Conservation (phyloP, 2,113 vertebrate species). For the Melanerpes aurifrons region DNA sequence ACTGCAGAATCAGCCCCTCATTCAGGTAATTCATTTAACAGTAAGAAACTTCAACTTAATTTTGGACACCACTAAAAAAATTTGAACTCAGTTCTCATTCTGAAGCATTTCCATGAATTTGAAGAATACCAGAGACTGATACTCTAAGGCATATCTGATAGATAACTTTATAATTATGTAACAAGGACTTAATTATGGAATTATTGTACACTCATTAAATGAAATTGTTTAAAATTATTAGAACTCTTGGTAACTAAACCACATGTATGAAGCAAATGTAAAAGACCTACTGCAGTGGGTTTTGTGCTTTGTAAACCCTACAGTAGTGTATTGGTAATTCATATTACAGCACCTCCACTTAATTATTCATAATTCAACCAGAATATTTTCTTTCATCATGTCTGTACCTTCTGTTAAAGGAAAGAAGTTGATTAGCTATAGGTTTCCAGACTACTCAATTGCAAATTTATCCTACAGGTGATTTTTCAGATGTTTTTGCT, state of each 20-base stretch:
- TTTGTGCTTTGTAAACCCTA: background rate
- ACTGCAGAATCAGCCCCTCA: background rate
- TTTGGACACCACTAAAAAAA: background rate
- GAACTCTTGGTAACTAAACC: background rate
- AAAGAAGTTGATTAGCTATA: background rate
- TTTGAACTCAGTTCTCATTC: background rate
- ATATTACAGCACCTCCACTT: background rate
- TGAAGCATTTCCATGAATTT: background rate
- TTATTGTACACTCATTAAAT: background rate
- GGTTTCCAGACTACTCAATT: background rate
- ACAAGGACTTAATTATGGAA: background rate
- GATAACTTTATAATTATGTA: background rate
- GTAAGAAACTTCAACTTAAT: background rate
- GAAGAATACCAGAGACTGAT: background rate
- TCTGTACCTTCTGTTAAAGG: background rate
- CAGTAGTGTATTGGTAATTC: background rate
- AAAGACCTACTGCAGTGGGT: background rate
- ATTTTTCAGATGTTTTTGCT: background rate
- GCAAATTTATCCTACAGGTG: background rate
- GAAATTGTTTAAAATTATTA: background rate
- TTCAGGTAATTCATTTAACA: background rate
- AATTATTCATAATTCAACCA: background rate
- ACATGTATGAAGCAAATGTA: background rate
- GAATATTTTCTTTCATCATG: background rate
- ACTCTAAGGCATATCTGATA: background rate